Evolutionary conservation across 2,113 vertebrate genomes (phyloP), one percentile per base, ranked within the genome.

Genomic region (Hipposideros armiger): DNA sequence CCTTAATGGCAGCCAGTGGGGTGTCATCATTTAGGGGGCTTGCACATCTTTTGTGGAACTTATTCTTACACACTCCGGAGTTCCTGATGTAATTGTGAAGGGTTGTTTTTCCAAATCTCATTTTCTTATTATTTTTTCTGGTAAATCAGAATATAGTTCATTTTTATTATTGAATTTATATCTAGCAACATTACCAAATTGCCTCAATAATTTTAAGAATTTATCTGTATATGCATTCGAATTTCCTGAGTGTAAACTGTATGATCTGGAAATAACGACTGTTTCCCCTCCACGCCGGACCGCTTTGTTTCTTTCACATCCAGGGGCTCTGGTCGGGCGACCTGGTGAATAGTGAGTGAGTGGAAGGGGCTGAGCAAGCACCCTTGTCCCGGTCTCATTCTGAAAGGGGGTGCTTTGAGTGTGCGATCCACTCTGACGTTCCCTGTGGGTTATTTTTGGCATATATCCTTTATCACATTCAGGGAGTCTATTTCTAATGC

Each of bases 1-100:
- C 26, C 58, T 20, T 5, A 19, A 11, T 4, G 36, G 9, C 26
- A 17, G 47, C 64, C 3, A 0, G 0, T 0, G 4, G 67, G 42
- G 15, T 17, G 20, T 32, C 28, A 0, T 5, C 58, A 0, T 42
- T 13, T 4, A 20, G 32, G 8, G 16, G 3, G 20, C 56, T 3
- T 2, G 5, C 20, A 2, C 16, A 2, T 10, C 60, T 72, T 32
- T 24, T 36, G n/a, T 2, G 24, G 36, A 2, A 11, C 66, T 28
- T 30, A 4, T 58, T 9, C 76, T 11, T 20, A 24, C 36, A 32
- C 3, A 4, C 20, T 66, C n/a, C 3, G 0, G 5, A 10, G 19
- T 28, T 64, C 3, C 50, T 69, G 7, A 14, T 5, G 1, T 54
- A 0, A 17, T 11, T 30, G 4, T 64, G 40, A 76, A 4, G 15